phyloP scores from a whole-genome alignment of 2,113 vertebrate species.

The Desmodus rotundus region DNA sequence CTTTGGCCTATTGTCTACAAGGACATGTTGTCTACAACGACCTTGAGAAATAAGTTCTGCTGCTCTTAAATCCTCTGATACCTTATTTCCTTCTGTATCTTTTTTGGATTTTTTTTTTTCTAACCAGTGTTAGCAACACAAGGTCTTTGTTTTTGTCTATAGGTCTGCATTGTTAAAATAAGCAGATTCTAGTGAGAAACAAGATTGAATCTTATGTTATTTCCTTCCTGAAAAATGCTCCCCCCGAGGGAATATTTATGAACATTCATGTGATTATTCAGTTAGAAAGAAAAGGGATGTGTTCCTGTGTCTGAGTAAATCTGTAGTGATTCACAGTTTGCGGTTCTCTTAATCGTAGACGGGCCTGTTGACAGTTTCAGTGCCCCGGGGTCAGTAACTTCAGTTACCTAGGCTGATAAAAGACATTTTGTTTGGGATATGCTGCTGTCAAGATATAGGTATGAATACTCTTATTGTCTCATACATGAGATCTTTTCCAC shows the following conservation, averaged over 20 bases:
- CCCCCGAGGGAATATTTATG: background rate
- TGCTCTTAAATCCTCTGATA: background rate
- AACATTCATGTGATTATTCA: slow-evolving; percentile 40
- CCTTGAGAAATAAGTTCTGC: background rate
- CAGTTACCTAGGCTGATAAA: slow-evolving; percentile 18
- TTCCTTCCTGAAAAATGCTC: slow-evolving; percentile 33
- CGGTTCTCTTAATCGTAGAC: slow-evolving; percentile 50
- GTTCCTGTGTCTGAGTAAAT: slow-evolving; percentile 31
- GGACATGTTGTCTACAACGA: background rate
- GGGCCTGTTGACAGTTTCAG: background rate
- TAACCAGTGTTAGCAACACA: background rate
- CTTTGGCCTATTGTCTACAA: background rate
- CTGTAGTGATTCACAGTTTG: slow-evolving; percentile 36
- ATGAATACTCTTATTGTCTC: slow-evolving; percentile 48
- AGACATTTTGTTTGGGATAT: slow-evolving; percentile 41
- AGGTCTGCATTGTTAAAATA: slow-evolving; percentile 17
- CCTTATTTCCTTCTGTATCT: background rate
- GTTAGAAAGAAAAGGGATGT: slow-evolving; percentile 32
- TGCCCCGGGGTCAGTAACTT: slow-evolving; percentile 49
- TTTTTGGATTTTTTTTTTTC: background rate
- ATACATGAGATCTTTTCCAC: background rate
- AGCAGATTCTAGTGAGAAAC: slow-evolving; percentile 15
- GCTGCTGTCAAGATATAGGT: background rate
- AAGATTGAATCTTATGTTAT: slow-evolving; percentile 9
- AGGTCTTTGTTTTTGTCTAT: background rate